Evolutionary conservation across 2,113 vertebrate genomes (phyloP).

Genomic region (Apus apus): DNA sequence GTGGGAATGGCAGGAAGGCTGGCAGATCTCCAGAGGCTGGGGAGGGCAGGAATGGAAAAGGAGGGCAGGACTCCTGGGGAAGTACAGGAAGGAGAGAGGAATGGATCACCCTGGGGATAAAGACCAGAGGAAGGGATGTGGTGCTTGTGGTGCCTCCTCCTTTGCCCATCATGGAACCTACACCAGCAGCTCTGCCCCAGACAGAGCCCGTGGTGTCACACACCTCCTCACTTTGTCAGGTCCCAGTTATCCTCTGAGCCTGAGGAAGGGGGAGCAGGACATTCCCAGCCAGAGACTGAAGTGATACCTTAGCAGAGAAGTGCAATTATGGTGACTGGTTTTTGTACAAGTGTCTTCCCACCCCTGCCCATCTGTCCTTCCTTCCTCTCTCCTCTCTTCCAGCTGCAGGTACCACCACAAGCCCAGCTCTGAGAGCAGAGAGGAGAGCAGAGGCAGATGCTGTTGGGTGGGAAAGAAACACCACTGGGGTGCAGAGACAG

Average conservation of each 20-base stretch:
- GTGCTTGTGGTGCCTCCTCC: neutral
- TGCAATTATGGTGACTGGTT: neutral
- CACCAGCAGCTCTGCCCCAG: neutral
- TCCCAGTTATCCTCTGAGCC: neutral
- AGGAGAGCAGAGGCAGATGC: rapidly evolving
- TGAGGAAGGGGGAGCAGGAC: neutral
- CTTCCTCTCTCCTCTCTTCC: neutral
- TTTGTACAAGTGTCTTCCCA: neutral
- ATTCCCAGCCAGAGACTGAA: neutral
- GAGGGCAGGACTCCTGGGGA: neutral
- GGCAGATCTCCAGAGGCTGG: neutral
- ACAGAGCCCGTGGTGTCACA: rapidly evolving
- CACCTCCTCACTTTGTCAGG: rapidly evolving
- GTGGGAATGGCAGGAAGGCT: neutral
- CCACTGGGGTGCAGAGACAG: rapidly evolving
- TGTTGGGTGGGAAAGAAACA: rapidly evolving
- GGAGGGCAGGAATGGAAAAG: neutral
- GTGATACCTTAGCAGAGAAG: neutral
- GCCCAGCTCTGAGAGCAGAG: neutral
- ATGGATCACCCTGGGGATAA: neutral
- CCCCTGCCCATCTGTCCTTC: rapidly evolving
- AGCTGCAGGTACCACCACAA: neutral
- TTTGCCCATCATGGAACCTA: neutral
- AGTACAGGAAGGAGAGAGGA: neutral
- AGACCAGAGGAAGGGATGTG: neutral